These are phyloP conservation scores for Thrips palmi DNA, from an alignment of 1,140 invertebrate species.

Conservation along the genomic window DNA sequence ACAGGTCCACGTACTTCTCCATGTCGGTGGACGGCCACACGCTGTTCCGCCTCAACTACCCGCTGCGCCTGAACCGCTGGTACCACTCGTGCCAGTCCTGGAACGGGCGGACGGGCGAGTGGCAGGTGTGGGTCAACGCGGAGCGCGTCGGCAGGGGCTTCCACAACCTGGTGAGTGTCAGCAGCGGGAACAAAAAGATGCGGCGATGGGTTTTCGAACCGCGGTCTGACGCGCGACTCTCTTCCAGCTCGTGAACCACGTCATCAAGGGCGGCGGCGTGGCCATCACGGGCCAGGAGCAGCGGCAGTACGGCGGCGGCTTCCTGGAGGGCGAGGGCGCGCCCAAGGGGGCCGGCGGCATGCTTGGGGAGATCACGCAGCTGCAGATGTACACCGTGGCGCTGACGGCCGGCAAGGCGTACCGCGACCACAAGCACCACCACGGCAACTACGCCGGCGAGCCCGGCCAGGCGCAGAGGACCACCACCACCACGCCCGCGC, in stretches of 20 bases:
- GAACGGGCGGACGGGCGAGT: slow-evolving; percentile 69
- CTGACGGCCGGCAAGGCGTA: slow-evolving; percentile 64
- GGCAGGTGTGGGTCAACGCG: slow-evolving; percentile 70
- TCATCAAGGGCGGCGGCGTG: slow-evolving; percentile 53
- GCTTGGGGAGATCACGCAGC: slow-evolving; percentile 55
- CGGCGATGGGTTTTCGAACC: neutral
- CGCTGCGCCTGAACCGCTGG: slow-evolving; percentile 57
- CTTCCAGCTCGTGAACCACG: slow-evolving; percentile 51
- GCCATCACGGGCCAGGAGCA: slow-evolving; percentile 54
- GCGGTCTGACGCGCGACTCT: neutral
- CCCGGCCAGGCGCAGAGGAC: slow-evolving; percentile 35
- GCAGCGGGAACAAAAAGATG: neutral
- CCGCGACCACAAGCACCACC: slow-evolving; percentile 65
- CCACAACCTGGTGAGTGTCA: slow-evolving; percentile 53
- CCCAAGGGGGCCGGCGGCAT: slow-evolving; percentile 38
- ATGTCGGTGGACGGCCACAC: slow-evolving; percentile 60
- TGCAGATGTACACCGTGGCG: slow-evolving; percentile 57
- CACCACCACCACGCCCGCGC: slow-evolving; percentile 28
- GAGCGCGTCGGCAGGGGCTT: slow-evolving; percentile 64
- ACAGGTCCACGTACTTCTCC: slow-evolving; percentile 59
- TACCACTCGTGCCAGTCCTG: slow-evolving; percentile 70
- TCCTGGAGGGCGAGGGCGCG: slow-evolving; percentile 32
- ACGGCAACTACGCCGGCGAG: slow-evolving; percentile 44
- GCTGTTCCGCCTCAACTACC: slow-evolving; percentile 64
- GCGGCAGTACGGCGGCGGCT: slow-evolving; percentile 33